Percentiles rank a stretch among this genome's conserved stretches.
Evolutionary conservation across 2,888 invertebrate genomes (phyloP).

Genomic region (Kuschelorhynchus macadamiae): DNA sequence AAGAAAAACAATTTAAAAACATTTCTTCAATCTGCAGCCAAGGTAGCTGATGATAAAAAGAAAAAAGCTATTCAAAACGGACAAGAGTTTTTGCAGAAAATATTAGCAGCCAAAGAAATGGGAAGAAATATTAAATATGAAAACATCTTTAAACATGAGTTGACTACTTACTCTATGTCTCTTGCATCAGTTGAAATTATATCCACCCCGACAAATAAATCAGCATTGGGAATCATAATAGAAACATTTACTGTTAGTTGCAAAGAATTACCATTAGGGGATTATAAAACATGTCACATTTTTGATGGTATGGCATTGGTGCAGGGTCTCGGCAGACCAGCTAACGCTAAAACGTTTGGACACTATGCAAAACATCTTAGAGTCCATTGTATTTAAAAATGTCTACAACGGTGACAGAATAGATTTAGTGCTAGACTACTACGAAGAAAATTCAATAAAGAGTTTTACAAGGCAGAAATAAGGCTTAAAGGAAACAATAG

Average conservation of each 20-base stretch:
- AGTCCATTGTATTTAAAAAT: background rate
- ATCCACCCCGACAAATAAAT: constrained; percentile 5
- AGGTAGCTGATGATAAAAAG: background rate
- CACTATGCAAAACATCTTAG: background rate
- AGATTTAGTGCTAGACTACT: background rate
- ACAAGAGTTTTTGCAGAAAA: constrained; percentile 20
- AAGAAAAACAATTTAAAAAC: too few species aligned
- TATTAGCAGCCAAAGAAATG: constrained; percentile 17
- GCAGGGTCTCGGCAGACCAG: constrained; percentile 2
- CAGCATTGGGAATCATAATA: constrained; percentile 3
- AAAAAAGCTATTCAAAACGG: background rate
- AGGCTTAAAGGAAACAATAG: background rate
- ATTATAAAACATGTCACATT: constrained; percentile 10
- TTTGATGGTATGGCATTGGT: constrained; percentile 14
- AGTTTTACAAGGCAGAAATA: background rate
- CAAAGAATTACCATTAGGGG: background rate
- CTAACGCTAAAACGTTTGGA: constrained; percentile 10
- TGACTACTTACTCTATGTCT: too few species aligned
- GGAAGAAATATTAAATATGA: too few species aligned
- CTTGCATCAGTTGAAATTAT: too few species aligned
- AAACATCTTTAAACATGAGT: too few species aligned
- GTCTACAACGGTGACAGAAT: background rate
- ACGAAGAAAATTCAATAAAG: background rate
- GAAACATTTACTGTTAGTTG: background rate
- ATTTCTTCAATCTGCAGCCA: too few species aligned